These are phyloP conservation scores for Drosophila phalerata DNA, from an alignment of 2,888 invertebrate genomes.

Conservation along the genomic window DNA sequence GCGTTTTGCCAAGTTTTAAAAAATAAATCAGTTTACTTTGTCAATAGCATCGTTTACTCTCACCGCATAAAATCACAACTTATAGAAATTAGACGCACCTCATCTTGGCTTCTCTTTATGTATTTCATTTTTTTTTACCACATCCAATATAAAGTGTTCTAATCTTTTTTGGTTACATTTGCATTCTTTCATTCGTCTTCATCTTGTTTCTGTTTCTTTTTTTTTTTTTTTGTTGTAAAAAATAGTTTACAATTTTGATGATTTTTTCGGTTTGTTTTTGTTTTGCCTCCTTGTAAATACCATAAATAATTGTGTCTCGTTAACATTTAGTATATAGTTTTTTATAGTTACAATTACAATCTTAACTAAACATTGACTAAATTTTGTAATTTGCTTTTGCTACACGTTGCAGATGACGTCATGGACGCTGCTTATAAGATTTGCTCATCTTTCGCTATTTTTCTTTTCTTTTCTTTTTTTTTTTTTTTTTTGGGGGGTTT, in stretches of 20 bases:
- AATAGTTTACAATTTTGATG: slow-evolving; percentile 77
- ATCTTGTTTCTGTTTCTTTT: slow-evolving; percentile 25
- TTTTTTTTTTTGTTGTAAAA: slow-evolving; percentile 63
- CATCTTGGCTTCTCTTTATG: slow-evolving; percentile 29
- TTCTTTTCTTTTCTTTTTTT: not conserved
- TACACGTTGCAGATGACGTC: slow-evolving; percentile 64
- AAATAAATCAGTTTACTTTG: slow-evolving; percentile 76
- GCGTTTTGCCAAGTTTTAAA: slow-evolving; percentile 68
- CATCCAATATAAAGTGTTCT: slow-evolving; percentile 56
- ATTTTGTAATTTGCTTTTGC: slow-evolving; percentile 73
- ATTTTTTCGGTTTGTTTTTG: slow-evolving; percentile 26
- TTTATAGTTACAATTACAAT: slow-evolving; percentile 57
- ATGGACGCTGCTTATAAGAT: slow-evolving; percentile 44
- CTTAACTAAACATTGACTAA: slow-evolving; percentile 79
- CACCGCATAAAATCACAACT: slow-evolving; percentile 73
- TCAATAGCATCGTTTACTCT: slow-evolving; percentile 62
- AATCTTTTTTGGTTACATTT: slow-evolving; percentile 39
- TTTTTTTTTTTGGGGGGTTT: not conserved
- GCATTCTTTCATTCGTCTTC: slow-evolving; percentile 10
- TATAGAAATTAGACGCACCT: slow-evolving; percentile 73
- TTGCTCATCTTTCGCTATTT: slow-evolving; percentile 12
- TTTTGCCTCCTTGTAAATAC: slow-evolving; percentile 66
- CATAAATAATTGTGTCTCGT: slow-evolving; percentile 78
- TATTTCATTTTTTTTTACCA: slow-evolving; percentile 2
- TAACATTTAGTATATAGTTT: slow-evolving; percentile 64